Evolutionary conservation across 1,140 invertebrate species (phyloP), one percentile per base, ranked within the genome.

Genomic region (Phthorimaea operculella): DNA sequence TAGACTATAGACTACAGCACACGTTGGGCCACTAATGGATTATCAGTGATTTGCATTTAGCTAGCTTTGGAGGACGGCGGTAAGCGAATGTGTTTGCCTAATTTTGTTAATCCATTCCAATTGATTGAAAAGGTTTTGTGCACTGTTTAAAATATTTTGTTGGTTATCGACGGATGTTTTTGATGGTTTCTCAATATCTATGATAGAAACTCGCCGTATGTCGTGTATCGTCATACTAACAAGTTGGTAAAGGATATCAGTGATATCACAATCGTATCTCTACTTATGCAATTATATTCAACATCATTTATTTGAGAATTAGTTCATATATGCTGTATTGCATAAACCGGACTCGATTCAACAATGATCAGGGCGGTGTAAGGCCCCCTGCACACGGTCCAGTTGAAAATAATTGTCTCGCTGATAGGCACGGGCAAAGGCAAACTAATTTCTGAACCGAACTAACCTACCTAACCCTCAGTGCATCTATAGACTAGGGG

Each of bases 401-500:
- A 72, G 68, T 73, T 71, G 70, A 77, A 76, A 80, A 79, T 77
- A 80, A 83, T 83, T 80, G 74, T 79, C 70, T 72, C 61, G 62
- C 68, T 69, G 72, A 75, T 77, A 72, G 72, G 60, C 60, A 57
- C 59, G 52, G 60, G 63, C 59, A 64, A 74, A 76, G 62, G 63
- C 65, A 74, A 77, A 79, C 72, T 72, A 74, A 77, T 76, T 70
- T 63, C 47, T 47, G 21, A 14, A 16, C 42, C n/a, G 36, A 39
- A 10, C 36, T 39, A 39, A 39, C 36, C 21, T 39, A 39, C 36
- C 36, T 28, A 28, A 28, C 21, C 21, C 21, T 28, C 21, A 28
- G 21, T 28, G 21, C 21, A 28, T 28, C 21, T 28, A 28, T 28
- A 28, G 21, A 28, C 21, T 28, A 28, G 21, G 21, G 21, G 21